Percentiles rank a stretch among this genome's conserved stretches.
phyloP scores from a whole-genome alignment of 2,113 vertebrate species.

The Grammomys surdaster region DNA sequence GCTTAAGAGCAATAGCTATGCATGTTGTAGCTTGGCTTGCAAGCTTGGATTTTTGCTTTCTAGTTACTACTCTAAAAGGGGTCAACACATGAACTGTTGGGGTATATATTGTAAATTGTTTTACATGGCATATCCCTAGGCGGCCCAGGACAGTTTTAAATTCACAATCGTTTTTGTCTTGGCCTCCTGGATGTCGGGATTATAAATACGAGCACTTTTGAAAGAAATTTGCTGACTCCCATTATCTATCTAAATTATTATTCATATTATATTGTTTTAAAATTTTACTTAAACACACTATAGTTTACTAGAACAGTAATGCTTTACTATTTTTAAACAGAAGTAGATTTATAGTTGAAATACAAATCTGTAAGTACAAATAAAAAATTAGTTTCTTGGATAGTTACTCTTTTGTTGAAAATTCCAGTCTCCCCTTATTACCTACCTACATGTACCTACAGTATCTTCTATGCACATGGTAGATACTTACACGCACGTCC shows the following conservation, averaged over 20 bases:
- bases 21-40: background rate
- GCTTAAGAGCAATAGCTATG: background rate
- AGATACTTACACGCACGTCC: background rate
- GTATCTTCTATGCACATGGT: background rate
- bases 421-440: background rate
- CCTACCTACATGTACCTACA: background rate
- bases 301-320: constrained; percentile 7
- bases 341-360: constrained; percentile 26
- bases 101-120: background rate
- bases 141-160: background rate
- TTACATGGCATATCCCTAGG: background rate
- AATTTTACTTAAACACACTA: constrained; percentile 28
- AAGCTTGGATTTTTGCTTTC: constrained; percentile 28
- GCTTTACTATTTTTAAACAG: background rate
- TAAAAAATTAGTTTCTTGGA: background rate
- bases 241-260: constrained; percentile 18
- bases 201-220: background rate
- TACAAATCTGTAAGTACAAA: background rate
- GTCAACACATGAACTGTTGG: background rate
- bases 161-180: background rate
- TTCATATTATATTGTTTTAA: constrained; percentile 29
- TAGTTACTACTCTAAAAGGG: background rate
- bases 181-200: background rate
- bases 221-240: background rate
- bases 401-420: background rate